Percentiles rank a stretch among this genome's conserved stretches.
phyloP scores from a whole-genome alignment of 1,140 invertebrate species.

The Agraylea sexmaculata region DNA sequence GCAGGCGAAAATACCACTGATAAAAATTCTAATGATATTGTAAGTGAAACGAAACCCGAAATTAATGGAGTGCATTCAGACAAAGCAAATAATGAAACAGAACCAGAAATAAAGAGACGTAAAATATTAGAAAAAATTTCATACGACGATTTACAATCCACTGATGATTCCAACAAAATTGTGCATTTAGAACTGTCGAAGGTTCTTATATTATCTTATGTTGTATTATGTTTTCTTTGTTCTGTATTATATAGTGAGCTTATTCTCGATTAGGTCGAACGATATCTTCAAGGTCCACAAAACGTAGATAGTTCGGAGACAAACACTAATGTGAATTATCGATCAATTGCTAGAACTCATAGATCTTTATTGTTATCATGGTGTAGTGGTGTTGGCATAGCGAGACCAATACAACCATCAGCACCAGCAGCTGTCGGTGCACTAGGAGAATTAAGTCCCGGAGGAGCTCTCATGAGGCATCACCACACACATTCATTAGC shows the following conservation, averaged over 20 bases:
- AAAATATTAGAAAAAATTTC: conserved; percentile 68
- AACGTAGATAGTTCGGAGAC: conserved; percentile 2
- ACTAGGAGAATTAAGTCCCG: conserved; percentile 83
- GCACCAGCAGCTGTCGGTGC: conserved; percentile 67
- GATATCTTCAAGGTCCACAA: conserved; percentile 68
- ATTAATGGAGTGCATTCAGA: conserved; percentile 22
- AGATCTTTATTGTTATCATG: conserved; percentile 19
- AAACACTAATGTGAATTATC: conserved; percentile 3
- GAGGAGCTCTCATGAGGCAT: conserved; percentile 82
- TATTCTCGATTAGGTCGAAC: conserved; percentile 41
- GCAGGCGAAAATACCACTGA: conserved; percentile 48
- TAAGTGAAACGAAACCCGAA: conserved; percentile 29
- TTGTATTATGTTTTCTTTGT: background rate
- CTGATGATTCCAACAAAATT: conserved; percentile 29
- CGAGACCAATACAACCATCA: conserved; percentile 14
- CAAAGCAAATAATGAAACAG: conserved; percentile 19
- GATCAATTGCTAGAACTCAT: conserved; percentile 11
- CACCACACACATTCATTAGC: conserved; percentile 65
- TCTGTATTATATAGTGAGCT: conserved; percentile 1
- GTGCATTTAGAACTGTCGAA: conserved; percentile 55
- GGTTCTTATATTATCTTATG: conserved; percentile 36
- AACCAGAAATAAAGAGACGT: conserved; percentile 40
- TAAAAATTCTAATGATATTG: conserved; percentile 26
- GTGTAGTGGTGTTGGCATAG: conserved; percentile 29
- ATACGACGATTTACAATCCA: conserved; percentile 67